These are phyloP conservation scores for Neuroscelio doddi DNA, from an alignment of 2,888 invertebrate species.

Conservation along the genomic window DNA sequence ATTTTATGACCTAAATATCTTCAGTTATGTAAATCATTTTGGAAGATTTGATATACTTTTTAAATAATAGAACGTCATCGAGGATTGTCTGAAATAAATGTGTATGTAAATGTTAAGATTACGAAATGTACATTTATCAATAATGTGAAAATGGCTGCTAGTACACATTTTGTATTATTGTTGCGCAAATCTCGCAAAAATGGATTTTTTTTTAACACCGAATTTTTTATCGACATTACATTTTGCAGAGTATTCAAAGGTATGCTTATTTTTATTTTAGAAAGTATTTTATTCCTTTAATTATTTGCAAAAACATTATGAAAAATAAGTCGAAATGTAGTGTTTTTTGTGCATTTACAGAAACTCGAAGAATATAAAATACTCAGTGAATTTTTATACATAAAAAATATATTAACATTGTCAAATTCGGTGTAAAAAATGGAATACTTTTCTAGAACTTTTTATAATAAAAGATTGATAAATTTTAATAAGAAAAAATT, in stretches of 20 bases:
- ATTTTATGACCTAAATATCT: not conserved
- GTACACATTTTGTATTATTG: slow-evolving; percentile 50
- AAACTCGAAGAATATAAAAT: too few relatives aligned
- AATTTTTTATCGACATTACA: slow-evolving; percentile 52
- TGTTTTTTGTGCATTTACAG: too few relatives aligned
- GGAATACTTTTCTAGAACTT: too few relatives aligned
- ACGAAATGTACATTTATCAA: too few relatives aligned
- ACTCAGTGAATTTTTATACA: too few relatives aligned
- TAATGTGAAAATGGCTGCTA: slow-evolving; percentile 40
- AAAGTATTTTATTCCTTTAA: not conserved
- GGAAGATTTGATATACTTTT: not conserved
- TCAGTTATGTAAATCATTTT: not conserved
- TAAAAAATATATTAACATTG: too few relatives aligned
- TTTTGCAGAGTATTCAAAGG: slow-evolving; percentile 55
- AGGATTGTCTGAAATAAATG: not conserved
- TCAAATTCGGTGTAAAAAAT: too few relatives aligned
- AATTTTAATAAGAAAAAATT: too few relatives aligned
- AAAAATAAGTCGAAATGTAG: too few relatives aligned
- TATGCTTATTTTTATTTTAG: slow-evolving; percentile 43
- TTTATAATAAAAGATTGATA: too few relatives aligned
- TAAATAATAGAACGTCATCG: not conserved
- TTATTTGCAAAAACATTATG: too few relatives aligned
- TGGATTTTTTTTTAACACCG: slow-evolving; percentile 52
- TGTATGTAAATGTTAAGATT: too few relatives aligned
- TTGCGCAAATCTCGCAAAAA: slow-evolving; percentile 53